Evolutionary conservation across 2,797 vertebrate species (phyloP), one percentile per base, ranked within the genome.

Genomic region (Ptychadena robeensis): DNA sequence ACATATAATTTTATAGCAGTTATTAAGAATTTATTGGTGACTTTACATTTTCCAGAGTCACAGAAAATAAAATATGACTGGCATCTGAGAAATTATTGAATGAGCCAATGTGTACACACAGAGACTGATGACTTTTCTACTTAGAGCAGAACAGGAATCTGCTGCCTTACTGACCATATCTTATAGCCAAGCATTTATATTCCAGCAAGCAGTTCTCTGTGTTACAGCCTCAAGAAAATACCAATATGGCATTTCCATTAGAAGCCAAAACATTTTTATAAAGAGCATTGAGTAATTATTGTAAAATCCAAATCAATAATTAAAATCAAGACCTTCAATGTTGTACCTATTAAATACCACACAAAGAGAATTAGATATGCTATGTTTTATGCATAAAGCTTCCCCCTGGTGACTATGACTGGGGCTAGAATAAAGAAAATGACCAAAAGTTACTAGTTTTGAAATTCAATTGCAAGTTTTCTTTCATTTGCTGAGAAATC

Each of bases 121-220:
- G 11, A 53, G 75, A n/a, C 75, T 67, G 75, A 67, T 67, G 63
- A 78, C 40, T 28, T 78, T 76, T 32, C 35, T 44, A 31, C 75
- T 67, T 53, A 78, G 30, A 34, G 35, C 64, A 48, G 64, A 48
- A 64, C 38, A 66, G 64, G 75, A 67, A 48, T 67, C 63, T 48
- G 59, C 38, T 66, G 44, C 38, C 38, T 25, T 9, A 40, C 35
- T 38, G 67, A 25, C 67, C 35, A 27, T 65, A 30, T 67, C 66
- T 78, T 28, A 67, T 78, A 30, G 57, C 32, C n/a, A 34, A 67
- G 38, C 25, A 78, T 78, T 78, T 78, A 53, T 57, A 78, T 78
- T 67, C 64, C 30, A 67, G 32, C 38, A 38, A 32, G 30, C 38
- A 27, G 22, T 25, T 44, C 64, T 67, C 64, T 48, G 28, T 30